A percentile compares a stretch with the other conserved stretches of the same genome.
Evolutionary conservation across 2,113 vertebrate genomes (phyloP).

Genomic region (Pygoscelis adeliae): DNA sequence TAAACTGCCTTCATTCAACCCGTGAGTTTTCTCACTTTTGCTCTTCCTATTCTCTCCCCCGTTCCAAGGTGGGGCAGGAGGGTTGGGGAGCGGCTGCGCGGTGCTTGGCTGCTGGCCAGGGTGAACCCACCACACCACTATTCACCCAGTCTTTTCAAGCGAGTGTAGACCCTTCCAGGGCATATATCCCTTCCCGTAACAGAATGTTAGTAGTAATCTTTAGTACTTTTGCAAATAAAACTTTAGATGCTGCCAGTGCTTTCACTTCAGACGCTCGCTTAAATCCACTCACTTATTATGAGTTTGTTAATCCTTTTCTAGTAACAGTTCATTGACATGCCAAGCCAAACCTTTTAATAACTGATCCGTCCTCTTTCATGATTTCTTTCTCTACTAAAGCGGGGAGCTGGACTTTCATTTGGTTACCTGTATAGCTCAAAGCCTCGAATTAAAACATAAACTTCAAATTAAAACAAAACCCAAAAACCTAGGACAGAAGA

Average conservation of each 20-base stretch:
- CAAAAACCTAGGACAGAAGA: background rate
- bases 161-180: background rate
- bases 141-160: background rate
- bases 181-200: background rate
- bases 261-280: background rate
- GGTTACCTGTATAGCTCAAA: constrained; percentile 87
- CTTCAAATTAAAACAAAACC: constrained; percentile 65
- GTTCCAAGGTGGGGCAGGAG: background rate
- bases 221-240: background rate
- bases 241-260: background rate
- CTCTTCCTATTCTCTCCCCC: background rate
- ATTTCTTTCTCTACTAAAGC: constrained; percentile 88
- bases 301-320: constrained; percentile 54
- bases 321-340: constrained; percentile 60
- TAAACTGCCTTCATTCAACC: background rate
- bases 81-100: background rate
- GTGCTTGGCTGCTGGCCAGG: background rate
- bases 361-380: constrained; percentile 88
- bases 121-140: background rate
- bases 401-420: constrained; percentile 80
- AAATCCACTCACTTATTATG: background rate
- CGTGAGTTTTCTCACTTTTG: background rate
- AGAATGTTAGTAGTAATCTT: background rate
- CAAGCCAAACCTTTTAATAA: constrained; percentile 91
- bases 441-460: constrained; percentile 80